Evolutionary conservation across 1,140 invertebrate genomes (phyloP), one percentile per base, ranked within the genome.

Genomic region (Drosophila leontia): DNA sequence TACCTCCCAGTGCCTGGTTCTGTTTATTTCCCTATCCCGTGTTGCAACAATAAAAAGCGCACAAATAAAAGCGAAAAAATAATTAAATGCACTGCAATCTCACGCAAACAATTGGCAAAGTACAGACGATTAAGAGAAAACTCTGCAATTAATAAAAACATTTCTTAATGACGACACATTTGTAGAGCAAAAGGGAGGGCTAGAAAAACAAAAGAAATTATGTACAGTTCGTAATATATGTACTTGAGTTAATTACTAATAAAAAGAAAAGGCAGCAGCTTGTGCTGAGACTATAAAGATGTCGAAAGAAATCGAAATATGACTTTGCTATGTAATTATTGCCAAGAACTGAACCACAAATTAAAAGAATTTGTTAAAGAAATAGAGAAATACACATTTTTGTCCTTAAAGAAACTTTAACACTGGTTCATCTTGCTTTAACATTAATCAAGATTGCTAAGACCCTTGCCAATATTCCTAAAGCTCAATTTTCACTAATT

Each of bases 51-150:
- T 17, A 37, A 37, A 57, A 39, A 23, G 17, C 34, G 4, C 13
- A 23, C 34, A 37, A 37, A 37, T 55, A 23, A 23, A 55, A 23
- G 51, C 34, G 7, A 1, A 17, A 6, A 37, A 19, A 29, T 57
- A 7, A 57, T 37, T 62, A 57, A 29, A 29, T 29, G 15, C 23
- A 12, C n/a, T 23, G 23, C 23, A 62, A 55, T 55, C 7, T 19
- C 11, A 9, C 0, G n/a, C 15, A 0, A 57, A 57, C 5, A 19
- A 56, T 17, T 26, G 23, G 32, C 12, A 29, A 62, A 37, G 34
- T 55, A 55, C 17, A 5, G 12, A 37, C 32, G 51, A n/a, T 35
- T 15, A 61, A 26, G 48, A 15, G 11, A 32, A 47, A 47, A 37
- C 17, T 55, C 17, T 7, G 51, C 7, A 37, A 37, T 37, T 55